phyloP scores from a whole-genome alignment of 2,113 vertebrate genomes.

The Syngnathus scovelli region DNA sequence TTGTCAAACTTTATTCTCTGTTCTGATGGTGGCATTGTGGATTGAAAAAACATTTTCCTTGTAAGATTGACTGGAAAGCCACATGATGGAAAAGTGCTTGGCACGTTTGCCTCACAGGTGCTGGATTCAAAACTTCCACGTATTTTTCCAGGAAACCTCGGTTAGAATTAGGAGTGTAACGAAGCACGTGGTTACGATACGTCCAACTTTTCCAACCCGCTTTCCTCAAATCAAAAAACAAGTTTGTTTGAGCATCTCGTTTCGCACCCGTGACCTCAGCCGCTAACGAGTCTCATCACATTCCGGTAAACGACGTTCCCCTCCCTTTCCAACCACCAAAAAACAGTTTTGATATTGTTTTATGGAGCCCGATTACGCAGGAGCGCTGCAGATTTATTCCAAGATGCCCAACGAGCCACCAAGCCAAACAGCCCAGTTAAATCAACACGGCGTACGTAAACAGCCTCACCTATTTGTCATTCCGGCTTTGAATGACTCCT shows the following conservation, averaged over 20 bases:
- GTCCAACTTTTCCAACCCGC: not conserved
- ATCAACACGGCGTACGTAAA: constrained; percentile 71
- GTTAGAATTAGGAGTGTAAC: not conserved
- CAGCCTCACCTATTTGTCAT: constrained; percentile 75
- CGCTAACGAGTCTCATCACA: constrained; percentile 63
- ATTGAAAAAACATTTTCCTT: no score
- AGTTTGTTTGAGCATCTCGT: constrained; percentile 7
- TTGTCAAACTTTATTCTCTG: not conserved
- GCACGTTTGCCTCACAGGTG: no score
- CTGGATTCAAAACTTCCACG: not conserved
- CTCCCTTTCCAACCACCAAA: not conserved
- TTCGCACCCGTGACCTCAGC: constrained; percentile 39
- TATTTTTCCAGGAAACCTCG: not conserved
- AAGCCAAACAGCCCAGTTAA: constrained; percentile 70
- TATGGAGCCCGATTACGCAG: constrained; percentile 59
- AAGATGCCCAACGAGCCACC: constrained; percentile 71
- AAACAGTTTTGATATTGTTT: constrained; percentile 71
- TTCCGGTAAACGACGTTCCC: constrained; percentile 59
- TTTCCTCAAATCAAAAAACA: constrained; percentile 7
- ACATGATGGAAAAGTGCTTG: no score
- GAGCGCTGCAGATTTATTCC: constrained; percentile 73
- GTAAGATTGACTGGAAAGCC: no score
- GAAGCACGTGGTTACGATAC: constrained; percentile 8
- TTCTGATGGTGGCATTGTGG: no score
- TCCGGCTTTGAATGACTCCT: constrained; percentile 73